Evolutionary conservation across 2,888 invertebrate species (phyloP), one percentile per base, ranked within the genome.

Genomic region (Andrena camellia): DNA sequence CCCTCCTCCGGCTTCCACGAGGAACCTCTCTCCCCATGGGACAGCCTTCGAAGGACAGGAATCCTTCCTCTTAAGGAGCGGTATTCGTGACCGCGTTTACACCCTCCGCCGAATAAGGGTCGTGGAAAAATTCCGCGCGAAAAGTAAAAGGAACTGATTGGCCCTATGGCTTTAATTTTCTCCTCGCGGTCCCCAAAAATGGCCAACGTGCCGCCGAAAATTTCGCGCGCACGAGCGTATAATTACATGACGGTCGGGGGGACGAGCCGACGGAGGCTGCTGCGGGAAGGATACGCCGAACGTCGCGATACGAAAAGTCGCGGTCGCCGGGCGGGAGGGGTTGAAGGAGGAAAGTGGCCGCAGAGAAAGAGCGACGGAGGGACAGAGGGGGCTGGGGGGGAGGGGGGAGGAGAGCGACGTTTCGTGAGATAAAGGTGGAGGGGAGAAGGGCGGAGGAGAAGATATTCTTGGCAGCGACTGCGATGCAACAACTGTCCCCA

Each of bases 401-500:
- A 70, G 59, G 63, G 73, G 42, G 42, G 48, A 78, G 72, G 83
- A 71, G 85, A 84, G 84, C 81, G 86, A 87, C 86, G 88, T 86
- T 85, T 81, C 64, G 80, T 63, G 88, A 82, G 86, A 87, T 82
- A 88, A 84, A 84, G 81, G 62, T 23, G 78, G 20, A n/a, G 63
- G 62, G 60, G 64, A 62, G 68, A 73, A 62, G 78, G 72, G 71
- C 29, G 77, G 86, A 73, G 82, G 84, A 87, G 89, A 90, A 90
- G 92, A 90, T 90, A 92, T 92, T 92, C 91, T 91, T 92, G 91
- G 91, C 90, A 91, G 84, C 87, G 88, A 86, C 83, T 86, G 86
- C 91, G 92, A 92, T 91, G 92, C 92, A 91, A 92, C 93, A 93
- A 93, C 93, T 93, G 93, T 93, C 92, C 91, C 92, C 92, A 92